Base-by-base conservation (phyloP, 2,797 vertebrate genomes). In the Hoplostethus atlanticus region DNA sequence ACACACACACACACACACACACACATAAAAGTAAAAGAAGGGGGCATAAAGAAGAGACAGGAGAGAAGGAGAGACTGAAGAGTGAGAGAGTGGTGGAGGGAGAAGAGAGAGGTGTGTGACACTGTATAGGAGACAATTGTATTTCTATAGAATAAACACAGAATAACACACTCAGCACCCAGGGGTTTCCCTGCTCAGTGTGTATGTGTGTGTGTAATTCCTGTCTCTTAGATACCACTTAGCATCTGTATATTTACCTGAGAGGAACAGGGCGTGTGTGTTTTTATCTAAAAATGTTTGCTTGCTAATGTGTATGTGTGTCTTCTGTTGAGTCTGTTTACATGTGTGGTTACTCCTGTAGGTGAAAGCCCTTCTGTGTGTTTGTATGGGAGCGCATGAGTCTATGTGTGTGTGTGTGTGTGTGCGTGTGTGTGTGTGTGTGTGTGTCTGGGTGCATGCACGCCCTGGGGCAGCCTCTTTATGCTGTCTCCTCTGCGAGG, bases 111-210 rank as follows among this genome's bases (percentile, higher is more conserved):
- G 53, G 53, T 52, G 17, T 21, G 50, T 52, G 50, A 80, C 58
- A 17, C 51, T 58, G 11, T 16, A 57, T 28, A 17, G 34, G 5
- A 65, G 42, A 50, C 61, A 31, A 57, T 55, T 30, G 65, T 58
- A 75, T 78, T 86, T 85, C 65, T 79, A 66, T 78, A 80, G 77
- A 85, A 73, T 72, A 62, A 75, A 73, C 62, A 57, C 67, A 78
- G 60, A 75, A 81, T 79, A 68, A 84, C 81, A 90, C 89, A 83
- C 68, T 80, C 21, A 48, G 71, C 66, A 84, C 73, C 84, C 72
- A 80, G 87, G 91, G 86, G 84, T 88, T 87, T 77, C 84, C 89
- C 86, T 86, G 42, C 42, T 38, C 73, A 5, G 55, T 62, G 51
- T 82, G 50, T 63, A 55, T 70, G 64, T 71, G 28, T 72, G 34